These are phyloP conservation scores for Heliornis fulica DNA, from an alignment of 2,113 vertebrate species.

Conservation along the genomic window DNA sequence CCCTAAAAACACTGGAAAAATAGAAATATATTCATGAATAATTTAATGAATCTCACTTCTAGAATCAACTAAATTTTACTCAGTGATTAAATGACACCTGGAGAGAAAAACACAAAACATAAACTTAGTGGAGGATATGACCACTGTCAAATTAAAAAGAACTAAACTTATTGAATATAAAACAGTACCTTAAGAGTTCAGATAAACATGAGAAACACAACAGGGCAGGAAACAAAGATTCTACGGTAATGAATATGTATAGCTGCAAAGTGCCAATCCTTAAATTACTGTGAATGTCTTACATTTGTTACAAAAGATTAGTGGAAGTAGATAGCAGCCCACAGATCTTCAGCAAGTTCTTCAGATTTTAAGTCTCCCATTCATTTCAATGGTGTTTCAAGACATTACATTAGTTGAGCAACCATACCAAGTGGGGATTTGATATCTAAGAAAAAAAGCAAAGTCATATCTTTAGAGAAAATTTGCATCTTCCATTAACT, in stretches of 20 bases:
- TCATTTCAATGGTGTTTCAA: neutral
- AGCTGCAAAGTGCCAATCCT: neutral
- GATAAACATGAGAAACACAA: neutral
- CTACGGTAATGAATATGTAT: neutral
- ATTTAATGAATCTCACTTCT: constrained; percentile 19
- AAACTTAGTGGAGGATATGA: constrained; percentile 20
- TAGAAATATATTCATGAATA: neutral
- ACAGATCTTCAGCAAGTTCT: neutral
- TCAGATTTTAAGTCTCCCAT: neutral
- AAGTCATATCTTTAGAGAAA: neutral
- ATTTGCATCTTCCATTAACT: neutral
- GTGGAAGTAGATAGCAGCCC: neutral
- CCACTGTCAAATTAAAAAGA: constrained; percentile 57
- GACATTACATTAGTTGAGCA: neutral
- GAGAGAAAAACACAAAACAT: neutral
- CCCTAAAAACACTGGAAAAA: neutral
- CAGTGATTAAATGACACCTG: constrained; percentile 44
- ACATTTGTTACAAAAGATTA: neutral
- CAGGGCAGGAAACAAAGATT: neutral
- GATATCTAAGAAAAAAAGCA: neutral
- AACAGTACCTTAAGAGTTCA: neutral
- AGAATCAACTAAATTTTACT: constrained; percentile 38
- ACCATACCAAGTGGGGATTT: neutral
- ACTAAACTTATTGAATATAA: constrained; percentile 29
- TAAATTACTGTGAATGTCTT: neutral